Evolutionary conservation across 2,888 invertebrate genomes (phyloP).

Genomic region (Pimpla rufipes): DNA sequence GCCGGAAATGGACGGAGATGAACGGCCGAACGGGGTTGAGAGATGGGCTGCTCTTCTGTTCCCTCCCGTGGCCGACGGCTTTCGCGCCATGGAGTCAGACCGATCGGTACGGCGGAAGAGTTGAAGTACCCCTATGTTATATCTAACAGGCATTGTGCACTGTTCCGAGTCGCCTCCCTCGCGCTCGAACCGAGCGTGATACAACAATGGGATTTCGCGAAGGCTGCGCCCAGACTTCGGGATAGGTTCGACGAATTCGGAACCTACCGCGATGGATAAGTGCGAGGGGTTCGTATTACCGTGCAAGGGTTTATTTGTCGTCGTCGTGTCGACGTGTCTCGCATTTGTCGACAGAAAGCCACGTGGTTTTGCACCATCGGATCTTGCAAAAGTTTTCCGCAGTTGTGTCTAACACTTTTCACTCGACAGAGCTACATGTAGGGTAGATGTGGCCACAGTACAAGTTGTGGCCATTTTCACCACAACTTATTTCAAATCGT

Average conservation of each 20-base stretch:
- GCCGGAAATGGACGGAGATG: conserved; percentile 69
- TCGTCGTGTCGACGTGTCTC: too few relatives aligned
- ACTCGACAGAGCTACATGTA: too few relatives aligned
- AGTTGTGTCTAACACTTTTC: too few relatives aligned
- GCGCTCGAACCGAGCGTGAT: conserved; percentile 43
- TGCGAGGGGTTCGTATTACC: too few relatives aligned
- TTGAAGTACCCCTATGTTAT: not conserved
- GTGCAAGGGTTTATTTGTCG: too few relatives aligned
- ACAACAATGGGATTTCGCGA: not conserved
- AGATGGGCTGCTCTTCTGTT: conserved; percentile 48
- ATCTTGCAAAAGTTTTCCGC: too few relatives aligned
- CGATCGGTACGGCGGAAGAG: not conserved
- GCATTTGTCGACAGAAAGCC: too few relatives aligned
- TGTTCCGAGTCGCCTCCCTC: conserved; percentile 3
- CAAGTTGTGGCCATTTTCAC: too few relatives aligned
- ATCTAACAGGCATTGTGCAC: not conserved
- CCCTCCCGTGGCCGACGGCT: conserved; percentile 53
- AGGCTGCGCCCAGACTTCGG: not conserved
- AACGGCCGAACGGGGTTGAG: conserved; percentile 13
- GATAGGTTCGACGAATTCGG: not conserved
- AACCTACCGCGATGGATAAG: too few relatives aligned
- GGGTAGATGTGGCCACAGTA: too few relatives aligned
- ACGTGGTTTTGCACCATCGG: too few relatives aligned
- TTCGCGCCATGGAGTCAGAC: not conserved
- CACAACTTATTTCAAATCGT: too few relatives aligned